Evolutionary conservation across 2,113 vertebrate genomes (phyloP), one percentile per base, ranked within the genome.

Genomic region (Semnornis frantzii): DNA sequence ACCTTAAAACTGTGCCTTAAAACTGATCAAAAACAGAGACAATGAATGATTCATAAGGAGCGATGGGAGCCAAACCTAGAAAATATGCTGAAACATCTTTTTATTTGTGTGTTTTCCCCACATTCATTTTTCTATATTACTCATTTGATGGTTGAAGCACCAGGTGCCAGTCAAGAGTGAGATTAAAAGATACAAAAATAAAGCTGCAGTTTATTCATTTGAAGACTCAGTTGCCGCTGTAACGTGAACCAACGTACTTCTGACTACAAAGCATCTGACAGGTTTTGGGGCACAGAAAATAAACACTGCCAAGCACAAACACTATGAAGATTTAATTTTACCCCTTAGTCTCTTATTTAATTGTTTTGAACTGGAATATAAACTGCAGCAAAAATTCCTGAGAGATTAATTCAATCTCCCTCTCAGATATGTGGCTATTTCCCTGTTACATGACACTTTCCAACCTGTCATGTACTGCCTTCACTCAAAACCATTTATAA

Each of bases 391-490:
- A 85, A 84, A 85, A 76, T 8, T 92, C 44, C 34, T 52, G 42
- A 57, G 28, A 77, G 33, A 30, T 58, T 27, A 75, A 83, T 79
- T 59, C 75, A 85, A 69, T 55, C 39, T 74, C 87, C 11, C 8
- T 39, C 54, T 75, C 28, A 2, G 27, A 78, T 84, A 62, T 28
- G 5, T 18, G 65, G 85, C 65, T 87, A 90, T 91, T 93, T 95
- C 68, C 72, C 54, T 39, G 69, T 83, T 89, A 83, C 16, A 58
- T 21, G 81, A 93, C 33, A 82, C 78, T 77, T 62, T 77, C 59
- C 66, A 90, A 91, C 60, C 82, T 94, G 88, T 85, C 92, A 89
- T 79, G 72, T 89, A 82, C 74, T 76, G 14, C 31, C 64, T 50
- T 75, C 76, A 73, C 70, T 87, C 86, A 93, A 83, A 87, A 85